phyloP scores from a whole-genome alignment of 37 sponge, comb jelly and placozoan species.

The Ephydatia muelleri region DNA sequence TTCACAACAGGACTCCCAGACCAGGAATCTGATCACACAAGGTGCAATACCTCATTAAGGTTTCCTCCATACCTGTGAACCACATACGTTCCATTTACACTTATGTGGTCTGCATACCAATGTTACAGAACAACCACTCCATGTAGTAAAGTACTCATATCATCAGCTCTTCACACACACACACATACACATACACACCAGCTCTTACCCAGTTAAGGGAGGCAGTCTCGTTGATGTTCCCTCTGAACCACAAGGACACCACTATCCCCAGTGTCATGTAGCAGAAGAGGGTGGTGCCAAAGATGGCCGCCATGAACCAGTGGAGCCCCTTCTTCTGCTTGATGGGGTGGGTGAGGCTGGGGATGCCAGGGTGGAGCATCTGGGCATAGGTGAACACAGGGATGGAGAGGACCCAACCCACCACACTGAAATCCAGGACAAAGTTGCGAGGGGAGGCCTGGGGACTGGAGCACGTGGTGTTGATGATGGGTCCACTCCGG shows the following conservation, averaged over 20 bases:
- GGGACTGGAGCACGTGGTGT: not conserved
- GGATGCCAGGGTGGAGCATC: slow-evolving; percentile 77
- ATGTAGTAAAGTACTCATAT: too few relatives aligned
- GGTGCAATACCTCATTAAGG: too few relatives aligned
- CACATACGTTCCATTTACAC: too few relatives aligned
- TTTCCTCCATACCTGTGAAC: too few relatives aligned
- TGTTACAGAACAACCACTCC: too few relatives aligned
- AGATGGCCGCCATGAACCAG: slow-evolving; percentile 55
- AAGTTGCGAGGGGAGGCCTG: not conserved
- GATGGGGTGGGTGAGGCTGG: slow-evolving; percentile 77
- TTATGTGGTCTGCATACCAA: too few relatives aligned
- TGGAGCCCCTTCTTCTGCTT: slow-evolving; percentile 59
- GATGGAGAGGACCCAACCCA: slow-evolving; percentile 72
- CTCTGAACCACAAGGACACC: slow-evolving; percentile 76
- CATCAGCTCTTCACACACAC: too few relatives aligned
- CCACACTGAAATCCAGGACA: not conserved
- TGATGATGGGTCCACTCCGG: not conserved
- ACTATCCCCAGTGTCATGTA: slow-evolving; percentile 77
- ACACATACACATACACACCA: too few relatives aligned
- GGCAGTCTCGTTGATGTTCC: slow-evolving; percentile 60
- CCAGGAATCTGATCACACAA: too few relatives aligned
- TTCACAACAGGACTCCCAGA: too few relatives aligned
- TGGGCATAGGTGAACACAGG: slow-evolving; percentile 84
- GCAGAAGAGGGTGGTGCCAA: slow-evolving; percentile 34
- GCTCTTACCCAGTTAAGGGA: slow-evolving; percentile 92